These are phyloP conservation scores for Drosophila formosana DNA, from an alignment of 2,888 invertebrate species.

Conservation along the genomic window DNA sequence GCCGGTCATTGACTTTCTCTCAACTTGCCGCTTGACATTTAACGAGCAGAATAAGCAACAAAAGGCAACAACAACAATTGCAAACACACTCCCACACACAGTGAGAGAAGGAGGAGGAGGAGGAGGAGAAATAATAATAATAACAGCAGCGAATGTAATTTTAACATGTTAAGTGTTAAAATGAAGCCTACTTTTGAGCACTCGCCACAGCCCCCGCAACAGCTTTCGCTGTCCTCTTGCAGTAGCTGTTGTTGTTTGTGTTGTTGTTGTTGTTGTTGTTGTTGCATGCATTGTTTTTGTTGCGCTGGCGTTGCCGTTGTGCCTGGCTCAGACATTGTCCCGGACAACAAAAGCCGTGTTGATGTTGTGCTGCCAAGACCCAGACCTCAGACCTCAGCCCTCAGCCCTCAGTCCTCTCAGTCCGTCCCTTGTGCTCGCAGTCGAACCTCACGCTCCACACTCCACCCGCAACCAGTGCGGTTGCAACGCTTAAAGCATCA, in stretches of 20 bases:
- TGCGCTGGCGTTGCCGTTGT: constrained; percentile 40
- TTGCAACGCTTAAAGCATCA: constrained; percentile 44
- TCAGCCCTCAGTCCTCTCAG: background rate
- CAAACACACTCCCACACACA: constrained; percentile 1
- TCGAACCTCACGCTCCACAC: background rate
- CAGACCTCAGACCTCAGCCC: constrained; percentile 19
- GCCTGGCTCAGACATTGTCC: constrained; percentile 69
- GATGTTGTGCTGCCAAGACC: constrained; percentile 48
- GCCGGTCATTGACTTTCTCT: constrained; percentile 75
- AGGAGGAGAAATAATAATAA: constrained; percentile 29
- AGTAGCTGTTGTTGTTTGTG: constrained; percentile 10
- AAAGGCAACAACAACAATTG: constrained; percentile 33
- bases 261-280: constrained; percentile 15
- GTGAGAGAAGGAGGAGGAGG: background rate
- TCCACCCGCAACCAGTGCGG: constrained; percentile 3
- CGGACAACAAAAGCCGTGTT: constrained; percentile 70
- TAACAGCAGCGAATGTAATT: constrained; percentile 64
- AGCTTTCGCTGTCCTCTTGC: constrained; percentile 25
- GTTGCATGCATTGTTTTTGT: constrained; percentile 60
- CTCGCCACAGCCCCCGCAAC: constrained; percentile 14
- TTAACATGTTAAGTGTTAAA: constrained; percentile 79
- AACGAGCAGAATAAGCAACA: constrained; percentile 64
- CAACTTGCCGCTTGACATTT: constrained; percentile 77
- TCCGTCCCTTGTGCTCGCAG: background rate
- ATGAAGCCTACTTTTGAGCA: constrained; percentile 74